These are phyloP conservation scores for Morone saxatilis DNA, from an alignment of 2,113 vertebrate species.

Conservation along the genomic window DNA sequence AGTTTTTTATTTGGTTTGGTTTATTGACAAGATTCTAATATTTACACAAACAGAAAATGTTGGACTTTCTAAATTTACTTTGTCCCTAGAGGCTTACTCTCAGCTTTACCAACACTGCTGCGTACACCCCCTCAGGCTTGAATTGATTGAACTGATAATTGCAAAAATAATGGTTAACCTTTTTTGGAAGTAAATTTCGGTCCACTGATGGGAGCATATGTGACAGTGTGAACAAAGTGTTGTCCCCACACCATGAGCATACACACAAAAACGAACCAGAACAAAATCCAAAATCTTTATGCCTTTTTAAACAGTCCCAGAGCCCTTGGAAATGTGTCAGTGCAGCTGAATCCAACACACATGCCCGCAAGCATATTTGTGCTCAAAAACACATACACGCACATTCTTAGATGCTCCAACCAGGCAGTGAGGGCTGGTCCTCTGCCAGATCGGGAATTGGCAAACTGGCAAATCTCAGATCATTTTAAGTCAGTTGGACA, in stretches of 20 bases:
- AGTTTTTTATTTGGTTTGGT: neutral
- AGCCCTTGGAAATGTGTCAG: constrained; percentile 60
- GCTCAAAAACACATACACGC: constrained; percentile 20
- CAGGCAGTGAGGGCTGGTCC: constrained; percentile 45
- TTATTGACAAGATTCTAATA: neutral
- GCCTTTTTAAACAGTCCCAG: constrained; percentile 73
- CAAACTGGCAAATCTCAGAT: constrained; percentile 71
- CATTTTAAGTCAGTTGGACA: constrained; percentile 66
- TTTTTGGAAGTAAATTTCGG: neutral
- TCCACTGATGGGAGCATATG: constrained; percentile 7
- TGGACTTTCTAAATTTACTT: too few relatives aligned
- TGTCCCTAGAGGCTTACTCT: neutral
- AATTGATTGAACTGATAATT: neutral
- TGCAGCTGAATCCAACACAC: constrained; percentile 57
- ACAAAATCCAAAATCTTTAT: constrained; percentile 56
- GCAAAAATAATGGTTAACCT: neutral
- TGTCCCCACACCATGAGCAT: neutral
- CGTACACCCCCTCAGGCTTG: too few relatives aligned
- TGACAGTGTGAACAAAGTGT: neutral
- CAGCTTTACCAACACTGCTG: neutral
- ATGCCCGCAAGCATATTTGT: constrained; percentile 60
- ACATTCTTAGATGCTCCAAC: constrained; percentile 28
- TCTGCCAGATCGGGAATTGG: constrained; percentile 60
- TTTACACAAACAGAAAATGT: too few relatives aligned
- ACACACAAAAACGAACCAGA: constrained; percentile 26